Base-by-base conservation (phyloP, 2,888 invertebrate genomes). In the Euzetes globulus region DNA sequence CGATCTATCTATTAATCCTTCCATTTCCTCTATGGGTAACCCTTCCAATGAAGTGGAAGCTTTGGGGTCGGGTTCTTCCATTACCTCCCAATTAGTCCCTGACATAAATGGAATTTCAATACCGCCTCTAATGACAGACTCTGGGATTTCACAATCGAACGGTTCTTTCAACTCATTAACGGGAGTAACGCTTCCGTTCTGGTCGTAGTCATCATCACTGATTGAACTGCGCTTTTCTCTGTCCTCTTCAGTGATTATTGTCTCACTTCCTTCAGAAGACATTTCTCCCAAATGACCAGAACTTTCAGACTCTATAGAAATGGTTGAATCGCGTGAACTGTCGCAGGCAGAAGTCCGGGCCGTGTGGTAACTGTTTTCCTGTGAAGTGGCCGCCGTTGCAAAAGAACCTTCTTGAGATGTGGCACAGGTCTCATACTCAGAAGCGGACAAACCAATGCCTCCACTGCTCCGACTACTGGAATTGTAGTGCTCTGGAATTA, bases 211-310 rank as follows among this genome's bases (percentile, higher is more conserved):
- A 13, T 74, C 74, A 37, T 60, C 74, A 60, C 25, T 25, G 6
- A 47, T 7, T 2, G 52, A 52, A 55, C 29, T 22, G 25, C 17
- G 29, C 11, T 19, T 63, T 22, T 71, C 71, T 33, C 27, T 33
- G 7, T 74, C 74, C 13, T 11, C 58, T 55, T 70, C 58, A 17
- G 94, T 92, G 13, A 97, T 90, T 11, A 97, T 84, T 1, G 96
- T 97, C 84, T 95, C 95, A 0, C 94, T 94, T 33, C 90, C 86
- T 83, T 96, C 95, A 45, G 94, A 94, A 50, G 92, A 88, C 68
- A 85, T 83, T 84, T 94, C 94, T 77, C 90, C 92, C 75, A 94
- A 85, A 82, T 93, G 90, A 22, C 92, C 92, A 0, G 93, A 93
- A 78, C 91, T 91, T 83, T 93, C 90, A 1, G 93, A 94, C 81